Conservation (phyloP, 2,113 vertebrate genomes). For the Halcyon malimbica region DNA sequence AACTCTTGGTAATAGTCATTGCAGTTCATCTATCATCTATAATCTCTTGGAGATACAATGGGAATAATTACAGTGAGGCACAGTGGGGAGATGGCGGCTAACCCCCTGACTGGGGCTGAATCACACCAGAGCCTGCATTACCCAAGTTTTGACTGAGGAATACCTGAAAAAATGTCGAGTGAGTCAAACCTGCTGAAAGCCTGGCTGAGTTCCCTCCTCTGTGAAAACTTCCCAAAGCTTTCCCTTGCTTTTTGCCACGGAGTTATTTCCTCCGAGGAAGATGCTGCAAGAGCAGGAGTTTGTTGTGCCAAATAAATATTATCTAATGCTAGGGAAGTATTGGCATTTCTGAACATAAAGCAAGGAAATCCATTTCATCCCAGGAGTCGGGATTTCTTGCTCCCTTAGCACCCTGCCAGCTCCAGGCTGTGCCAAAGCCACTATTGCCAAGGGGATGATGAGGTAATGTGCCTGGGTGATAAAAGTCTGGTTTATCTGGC, state of each 20-base stretch:
- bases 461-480: constrained; percentile 39
- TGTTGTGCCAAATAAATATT: neutral
- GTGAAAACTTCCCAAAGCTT: constrained; percentile 35
- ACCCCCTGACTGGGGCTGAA: constrained; percentile 36
- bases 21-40: constrained; percentile 50
- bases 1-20: constrained; percentile 14
- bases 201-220: constrained; percentile 9
- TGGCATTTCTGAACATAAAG: neutral
- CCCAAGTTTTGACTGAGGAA: constrained; percentile 50
- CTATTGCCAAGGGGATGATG: constrained; percentile 61
- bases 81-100: constrained; percentile 32
- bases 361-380: neutral
- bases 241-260: neutral
- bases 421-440: constrained; percentile 15
- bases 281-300: neutral
- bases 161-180: neutral
- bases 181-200: constrained; percentile 4
- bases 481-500: constrained; percentile 11
- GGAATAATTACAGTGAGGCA: constrained; percentile 61
- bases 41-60: constrained; percentile 50
- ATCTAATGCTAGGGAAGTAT: neutral
- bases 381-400: neutral
- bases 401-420: neutral
- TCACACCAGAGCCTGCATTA: constrained; percentile 17
- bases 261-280: constrained; percentile 10